These are phyloP conservation scores for Slavum lentiscoides DNA, from an alignment of 2,888 invertebrate genomes.

Conservation along the genomic window DNA sequence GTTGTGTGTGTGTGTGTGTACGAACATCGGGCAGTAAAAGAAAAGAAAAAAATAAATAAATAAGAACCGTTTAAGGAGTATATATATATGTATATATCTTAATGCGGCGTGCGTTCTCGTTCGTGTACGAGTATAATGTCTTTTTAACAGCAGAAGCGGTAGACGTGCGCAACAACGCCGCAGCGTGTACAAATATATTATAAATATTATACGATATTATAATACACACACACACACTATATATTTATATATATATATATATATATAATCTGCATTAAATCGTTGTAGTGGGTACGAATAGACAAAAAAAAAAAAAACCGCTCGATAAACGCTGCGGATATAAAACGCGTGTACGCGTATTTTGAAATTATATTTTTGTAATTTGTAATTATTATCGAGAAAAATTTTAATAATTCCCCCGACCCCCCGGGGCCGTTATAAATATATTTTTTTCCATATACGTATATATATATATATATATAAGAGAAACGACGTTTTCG, in stretches of 20 bases:
- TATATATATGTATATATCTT: too few species aligned
- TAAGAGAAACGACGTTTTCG: conserved; percentile 14
- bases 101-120: too few species aligned
- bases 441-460: too few species aligned
- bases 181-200: too few species aligned
- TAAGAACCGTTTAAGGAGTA: conserved; percentile 41
- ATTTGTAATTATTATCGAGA: too few species aligned
- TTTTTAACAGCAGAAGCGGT: conserved; percentile 47
- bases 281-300: conserved; percentile 37
- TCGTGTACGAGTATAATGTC: conserved; percentile 41
- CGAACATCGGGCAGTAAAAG: conserved; percentile 28
- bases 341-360: too few species aligned
- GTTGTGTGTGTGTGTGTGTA: conserved; percentile 1
- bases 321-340: conserved; percentile 3
- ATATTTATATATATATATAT: conserved; percentile 1
- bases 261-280: conserved; percentile 44
- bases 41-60: neutral
- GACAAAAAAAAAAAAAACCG: conserved; percentile 3
- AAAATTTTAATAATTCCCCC: neutral
- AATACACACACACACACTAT: neutral
- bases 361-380: too few species aligned
- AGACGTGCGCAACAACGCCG: neutral
- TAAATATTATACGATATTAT: too few species aligned
- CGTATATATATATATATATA: neutral
- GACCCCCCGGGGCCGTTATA: too few species aligned